Percentiles rank a stretch among this genome's conserved stretches.
Evolutionary conservation across 2,113 vertebrate genomes (phyloP).

Genomic region (Chrysochloris asiatica): DNA sequence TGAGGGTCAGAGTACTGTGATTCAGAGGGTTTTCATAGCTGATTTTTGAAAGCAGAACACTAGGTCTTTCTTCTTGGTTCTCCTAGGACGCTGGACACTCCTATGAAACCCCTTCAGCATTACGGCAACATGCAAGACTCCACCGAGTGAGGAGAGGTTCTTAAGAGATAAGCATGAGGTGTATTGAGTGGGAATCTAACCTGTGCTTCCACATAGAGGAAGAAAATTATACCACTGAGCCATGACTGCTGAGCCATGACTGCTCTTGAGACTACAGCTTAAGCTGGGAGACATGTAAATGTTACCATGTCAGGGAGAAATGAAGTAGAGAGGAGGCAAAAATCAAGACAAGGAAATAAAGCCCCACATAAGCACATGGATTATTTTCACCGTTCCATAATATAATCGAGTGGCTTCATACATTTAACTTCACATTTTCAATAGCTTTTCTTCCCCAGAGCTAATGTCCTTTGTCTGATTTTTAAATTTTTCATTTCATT

Average conservation of each 20-base stretch:
- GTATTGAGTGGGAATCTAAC: no score
- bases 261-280: not conserved
- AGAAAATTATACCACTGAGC: no score
- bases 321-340: not conserved
- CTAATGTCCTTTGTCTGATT: not conserved
- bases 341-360: not conserved
- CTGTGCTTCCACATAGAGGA: no score
- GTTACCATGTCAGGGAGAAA: not conserved
- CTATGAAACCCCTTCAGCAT: not conserved
- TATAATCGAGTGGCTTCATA: not conserved
- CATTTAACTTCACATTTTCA: not conserved
- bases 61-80: not conserved
- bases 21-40: not conserved
- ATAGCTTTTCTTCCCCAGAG: constrained; percentile 3
- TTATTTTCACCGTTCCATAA: not conserved
- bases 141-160: no score
- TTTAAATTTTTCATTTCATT: constrained; percentile 11
- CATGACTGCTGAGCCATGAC: no score
- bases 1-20: not conserved
- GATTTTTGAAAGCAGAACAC: not conserved
- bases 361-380: not conserved
- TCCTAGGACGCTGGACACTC: not conserved
- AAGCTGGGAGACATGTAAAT: not conserved
- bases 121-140: not conserved
- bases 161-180: no score